These are phyloP conservation scores for Phorcus lineatus DNA, from an alignment of 2,888 invertebrate species.

Conservation along the genomic window DNA sequence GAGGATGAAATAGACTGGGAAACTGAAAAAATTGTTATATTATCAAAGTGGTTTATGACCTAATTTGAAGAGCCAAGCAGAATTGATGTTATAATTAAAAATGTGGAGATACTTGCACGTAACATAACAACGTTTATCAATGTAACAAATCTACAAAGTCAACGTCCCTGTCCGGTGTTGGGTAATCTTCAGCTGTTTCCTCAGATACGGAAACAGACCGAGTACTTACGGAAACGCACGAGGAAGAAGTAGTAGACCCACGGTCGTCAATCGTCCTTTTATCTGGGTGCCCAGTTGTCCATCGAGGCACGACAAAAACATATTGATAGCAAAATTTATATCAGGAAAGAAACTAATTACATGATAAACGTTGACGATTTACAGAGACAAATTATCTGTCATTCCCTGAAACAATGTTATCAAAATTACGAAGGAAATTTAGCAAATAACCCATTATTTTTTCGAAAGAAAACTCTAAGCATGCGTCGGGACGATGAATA, in stretches of 20 bases:
- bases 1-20: no score
- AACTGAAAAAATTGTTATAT: no score
- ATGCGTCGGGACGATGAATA: background rate
- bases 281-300: background rate
- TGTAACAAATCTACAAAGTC: background rate
- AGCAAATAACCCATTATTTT: background rate
- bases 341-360: no score
- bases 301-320: background rate
- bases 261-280: constrained; percentile 5
- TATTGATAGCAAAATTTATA: background rate
- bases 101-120: background rate
- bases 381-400: no score
- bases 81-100: background rate
- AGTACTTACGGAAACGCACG: background rate
- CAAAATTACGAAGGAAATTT: no score
- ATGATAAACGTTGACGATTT: no score
- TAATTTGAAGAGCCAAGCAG: background rate
- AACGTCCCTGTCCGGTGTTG: background rate
- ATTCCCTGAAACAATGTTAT: no score
- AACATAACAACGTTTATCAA: background rate
- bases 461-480: background rate
- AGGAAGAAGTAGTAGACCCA: background rate
- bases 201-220: background rate
- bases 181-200: background rate
- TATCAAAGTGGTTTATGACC: no score